Base-by-base conservation (phyloP, 1,140 invertebrate genomes). In the Ganaspis sp. region DNA sequence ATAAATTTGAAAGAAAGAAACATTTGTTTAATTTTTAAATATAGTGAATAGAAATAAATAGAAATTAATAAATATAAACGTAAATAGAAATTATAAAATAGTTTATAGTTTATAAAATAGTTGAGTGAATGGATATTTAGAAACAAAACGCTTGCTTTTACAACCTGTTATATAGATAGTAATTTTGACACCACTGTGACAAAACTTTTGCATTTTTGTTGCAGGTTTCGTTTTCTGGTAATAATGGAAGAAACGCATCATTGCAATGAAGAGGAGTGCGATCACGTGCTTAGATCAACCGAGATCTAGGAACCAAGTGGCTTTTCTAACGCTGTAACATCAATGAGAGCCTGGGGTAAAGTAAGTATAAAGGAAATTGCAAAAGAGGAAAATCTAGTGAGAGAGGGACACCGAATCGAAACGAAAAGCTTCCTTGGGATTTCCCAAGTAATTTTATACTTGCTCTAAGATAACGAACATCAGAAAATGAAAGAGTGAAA, bases 281-380 rank as follows among this genome's bases (percentile, higher is more conserved):
- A 64, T 64, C 26, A 64, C 54, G 54, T 64, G 54, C 23, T 64
- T 64, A 64, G 58, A 64, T 64, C 58, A 64, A 64, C 11, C 23
- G 23, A 26, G 58, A 64, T n/a, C 58, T 34, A 34, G 29, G 58
- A 64, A 64, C 58, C 58, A 29, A 64, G 23, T 64, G 15, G 23
- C 23, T 64, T n/a, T 29, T 5, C 58, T 64, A 64, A 64, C 26
- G 23, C 4, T 64, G 23, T 64, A 64, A 64, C 58, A 64, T 64
- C 58, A 64, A 64, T 64, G 23, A 64, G 58, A 29, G 58, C 58
- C 58, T 64, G 58, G 58, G n/a, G 58, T 23, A 64, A 64, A 64
- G 26, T 64, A 26, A 64, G 58, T 29, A 64, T 64, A 64, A 64
- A 64, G 58, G 58, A 64, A 29, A 64, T 64, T 64, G 58, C 23